Evolutionary conservation across 1,140 invertebrate genomes (phyloP).

Genomic region (Drosophila nebulosa): DNA sequence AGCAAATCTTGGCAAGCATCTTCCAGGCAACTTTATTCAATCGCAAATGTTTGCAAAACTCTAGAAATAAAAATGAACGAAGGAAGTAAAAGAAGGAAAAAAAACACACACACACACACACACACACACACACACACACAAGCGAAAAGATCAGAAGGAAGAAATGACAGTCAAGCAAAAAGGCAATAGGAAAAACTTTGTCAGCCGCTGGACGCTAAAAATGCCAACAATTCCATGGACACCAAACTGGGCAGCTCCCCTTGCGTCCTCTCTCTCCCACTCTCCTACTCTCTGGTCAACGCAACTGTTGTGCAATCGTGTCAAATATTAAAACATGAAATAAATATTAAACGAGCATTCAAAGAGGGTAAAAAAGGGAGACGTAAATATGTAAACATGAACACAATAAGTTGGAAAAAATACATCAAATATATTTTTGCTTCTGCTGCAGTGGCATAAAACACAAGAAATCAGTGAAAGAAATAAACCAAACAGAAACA

Average conservation of each 20-base stretch:
- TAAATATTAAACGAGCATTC: constrained; percentile 69
- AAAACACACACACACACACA: too few species aligned
- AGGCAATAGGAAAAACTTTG: constrained; percentile 52
- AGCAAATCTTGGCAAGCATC: constrained; percentile 36
- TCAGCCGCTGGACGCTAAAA: constrained; percentile 28
- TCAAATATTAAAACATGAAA: constrained; percentile 80
- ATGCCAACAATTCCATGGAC: constrained; percentile 39
- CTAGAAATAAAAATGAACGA: not conserved
- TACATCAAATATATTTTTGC: constrained; percentile 59
- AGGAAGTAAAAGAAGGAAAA: constrained; percentile 10
- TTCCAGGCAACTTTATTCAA: constrained; percentile 56
- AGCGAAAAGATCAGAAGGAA: constrained; percentile 27
- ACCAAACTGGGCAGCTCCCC: constrained; percentile 9
- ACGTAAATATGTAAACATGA: constrained; percentile 53
- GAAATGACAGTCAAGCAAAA: constrained; percentile 27
- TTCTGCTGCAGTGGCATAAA: constrained; percentile 20
- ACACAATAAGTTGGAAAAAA: constrained; percentile 69
- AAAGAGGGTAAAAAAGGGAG: constrained; percentile 23
- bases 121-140: too few species aligned
- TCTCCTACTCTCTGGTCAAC: constrained; percentile 6
- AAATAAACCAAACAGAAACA: constrained; percentile 22
- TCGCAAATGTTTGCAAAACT: constrained; percentile 42
- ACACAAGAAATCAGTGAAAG: constrained; percentile 38
- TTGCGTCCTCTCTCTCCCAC: not conserved
- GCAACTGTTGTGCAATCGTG: constrained; percentile 73